phyloP scores from a whole-genome alignment of 2,888 invertebrate species.

The Monopis laevigella region DNA sequence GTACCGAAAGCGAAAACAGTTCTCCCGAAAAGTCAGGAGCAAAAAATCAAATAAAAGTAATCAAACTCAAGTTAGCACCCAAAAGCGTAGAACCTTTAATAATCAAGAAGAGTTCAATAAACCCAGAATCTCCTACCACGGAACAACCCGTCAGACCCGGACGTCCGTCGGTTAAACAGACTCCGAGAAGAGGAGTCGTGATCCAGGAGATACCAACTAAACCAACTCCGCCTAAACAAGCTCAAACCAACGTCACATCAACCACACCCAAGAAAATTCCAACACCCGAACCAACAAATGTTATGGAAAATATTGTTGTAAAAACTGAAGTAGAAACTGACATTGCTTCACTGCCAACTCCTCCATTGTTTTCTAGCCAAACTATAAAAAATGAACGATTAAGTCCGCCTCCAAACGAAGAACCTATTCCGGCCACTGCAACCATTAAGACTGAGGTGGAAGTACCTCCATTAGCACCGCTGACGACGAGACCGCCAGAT shows the following conservation, averaged over 20 bases:
- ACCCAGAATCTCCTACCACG: conserved; percentile 1
- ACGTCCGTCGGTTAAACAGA: conserved; percentile 49
- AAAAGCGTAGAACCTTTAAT: conserved; percentile 29
- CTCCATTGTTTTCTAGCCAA: conserved; percentile 37
- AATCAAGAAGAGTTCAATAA: conserved; percentile 5
- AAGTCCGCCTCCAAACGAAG: conserved; percentile 32
- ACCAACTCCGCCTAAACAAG: conserved; percentile 22
- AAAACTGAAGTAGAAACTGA: conserved; percentile 40
- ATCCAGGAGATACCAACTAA: conserved; percentile 24
- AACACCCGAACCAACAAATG: conserved; percentile 23
- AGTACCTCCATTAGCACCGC: conserved; percentile 9
- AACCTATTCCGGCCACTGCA: conserved; percentile 35
- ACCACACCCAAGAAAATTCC: conserved; percentile 24
- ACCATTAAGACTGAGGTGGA: conserved; percentile 47
- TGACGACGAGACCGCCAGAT: not conserved
- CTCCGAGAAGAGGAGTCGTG: conserved; percentile 46
- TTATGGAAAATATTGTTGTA: conserved; percentile 36
- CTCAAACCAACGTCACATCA: conserved; percentile 12
- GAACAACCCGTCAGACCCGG: conserved; percentile 19
- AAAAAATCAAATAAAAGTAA: not conserved
- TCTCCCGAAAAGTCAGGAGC: conserved; percentile 21
- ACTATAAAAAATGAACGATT: conserved; percentile 45
- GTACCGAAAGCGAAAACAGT: conserved; percentile 30
- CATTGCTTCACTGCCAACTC: conserved; percentile 21
- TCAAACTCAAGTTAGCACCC: conserved; percentile 17